Percentiles rank a stretch among this genome's conserved stretches.
These are phyloP conservation scores for Sebastes matsubarae DNA, from an alignment of 2,797 vertebrate species.

Conservation along the genomic window DNA sequence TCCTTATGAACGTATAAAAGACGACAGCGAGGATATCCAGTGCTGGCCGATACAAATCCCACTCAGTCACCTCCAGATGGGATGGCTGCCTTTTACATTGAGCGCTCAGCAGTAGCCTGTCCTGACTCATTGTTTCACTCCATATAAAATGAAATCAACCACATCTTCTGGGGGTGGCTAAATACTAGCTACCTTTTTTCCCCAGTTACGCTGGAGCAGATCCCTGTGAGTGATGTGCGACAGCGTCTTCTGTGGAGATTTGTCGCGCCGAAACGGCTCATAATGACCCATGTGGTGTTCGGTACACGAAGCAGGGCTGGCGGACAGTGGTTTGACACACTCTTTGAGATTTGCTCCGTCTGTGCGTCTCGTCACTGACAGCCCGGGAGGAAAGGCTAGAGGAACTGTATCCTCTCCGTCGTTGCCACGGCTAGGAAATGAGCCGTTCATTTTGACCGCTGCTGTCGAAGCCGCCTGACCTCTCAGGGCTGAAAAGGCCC, in stretches of 20 bases:
- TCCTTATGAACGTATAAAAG: conserved; percentile 62
- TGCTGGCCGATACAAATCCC: conserved; percentile 65
- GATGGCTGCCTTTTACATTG: conserved; percentile 64
- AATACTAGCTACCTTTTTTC: conserved; percentile 50
- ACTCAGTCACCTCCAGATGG: conserved; percentile 72
- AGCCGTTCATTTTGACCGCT: conserved; percentile 72
- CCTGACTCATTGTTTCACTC: conserved; percentile 77
- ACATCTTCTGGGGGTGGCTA: conserved; percentile 60
- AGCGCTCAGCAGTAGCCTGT: conserved; percentile 66
- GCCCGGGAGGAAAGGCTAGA: conserved; percentile 49
- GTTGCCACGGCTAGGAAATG: conserved; percentile 71
- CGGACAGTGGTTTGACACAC: conserved; percentile 63
- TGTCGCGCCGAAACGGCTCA: conserved; percentile 31
- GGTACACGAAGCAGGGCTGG: conserved; percentile 54
- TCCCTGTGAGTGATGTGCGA: conserved; percentile 22
- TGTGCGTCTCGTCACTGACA: conserved; percentile 52
- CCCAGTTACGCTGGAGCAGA: conserved; percentile 43
- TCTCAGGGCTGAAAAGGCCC: conserved; percentile 64
- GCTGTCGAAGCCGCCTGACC: conserved; percentile 72
- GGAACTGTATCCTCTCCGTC: conserved; percentile 68
- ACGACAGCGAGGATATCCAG: conserved; percentile 72
- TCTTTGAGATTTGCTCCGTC: conserved; percentile 43
- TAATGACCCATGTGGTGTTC: conserved; percentile 55
- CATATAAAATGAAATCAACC: conserved; percentile 80
- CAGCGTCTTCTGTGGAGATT: conserved; percentile 32